Evolutionary conservation across 2,797 vertebrate species (phyloP).

Genomic region (Diplodus sargus): DNA sequence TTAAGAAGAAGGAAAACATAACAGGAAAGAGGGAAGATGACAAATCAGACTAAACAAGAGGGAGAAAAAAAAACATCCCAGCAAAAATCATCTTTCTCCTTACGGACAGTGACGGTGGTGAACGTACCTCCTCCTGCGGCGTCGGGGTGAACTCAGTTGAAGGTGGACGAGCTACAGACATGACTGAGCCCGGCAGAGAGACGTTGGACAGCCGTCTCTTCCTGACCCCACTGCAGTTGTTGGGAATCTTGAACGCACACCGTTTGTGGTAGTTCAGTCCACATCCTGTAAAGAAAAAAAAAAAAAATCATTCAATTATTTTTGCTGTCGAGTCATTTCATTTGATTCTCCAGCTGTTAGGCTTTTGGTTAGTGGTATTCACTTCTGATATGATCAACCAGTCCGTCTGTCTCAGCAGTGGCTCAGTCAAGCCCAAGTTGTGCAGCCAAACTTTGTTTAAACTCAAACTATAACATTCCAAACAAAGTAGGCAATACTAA

Average conservation of each 20-base stretch:
- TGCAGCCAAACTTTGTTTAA: not conserved
- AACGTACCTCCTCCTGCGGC: conserved; percentile 87
- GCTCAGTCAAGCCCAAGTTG: too few relatives aligned
- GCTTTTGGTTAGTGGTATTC: not conserved
- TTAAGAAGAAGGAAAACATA: too few relatives aligned
- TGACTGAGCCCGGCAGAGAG: conserved; percentile 86
- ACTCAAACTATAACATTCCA: too few relatives aligned
- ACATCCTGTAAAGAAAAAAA: conserved; percentile 81
- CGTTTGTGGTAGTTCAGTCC: conserved; percentile 93
- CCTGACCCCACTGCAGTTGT: conserved; percentile 93
- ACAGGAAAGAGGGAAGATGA: too few relatives aligned
- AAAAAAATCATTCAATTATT: not conserved
- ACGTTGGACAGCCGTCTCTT: conserved; percentile 91
- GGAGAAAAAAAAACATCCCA: too few relatives aligned
- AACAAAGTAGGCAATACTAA: too few relatives aligned
- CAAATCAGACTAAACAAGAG: too few relatives aligned
- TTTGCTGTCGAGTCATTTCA: too few relatives aligned
- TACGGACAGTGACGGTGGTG: rapidly evolving
- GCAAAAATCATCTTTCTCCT: too few relatives aligned
- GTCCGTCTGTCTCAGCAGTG: not conserved
- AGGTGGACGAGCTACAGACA: conserved; percentile 84
- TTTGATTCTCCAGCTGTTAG: not conserved
- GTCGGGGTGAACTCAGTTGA: conserved; percentile 79
- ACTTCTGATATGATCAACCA: not conserved
- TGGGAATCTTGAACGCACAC: conserved; percentile 94